These are phyloP conservation scores for Sycophila sp. DNA, from an alignment of 1,140 invertebrate genomes.

Conservation along the genomic window DNA sequence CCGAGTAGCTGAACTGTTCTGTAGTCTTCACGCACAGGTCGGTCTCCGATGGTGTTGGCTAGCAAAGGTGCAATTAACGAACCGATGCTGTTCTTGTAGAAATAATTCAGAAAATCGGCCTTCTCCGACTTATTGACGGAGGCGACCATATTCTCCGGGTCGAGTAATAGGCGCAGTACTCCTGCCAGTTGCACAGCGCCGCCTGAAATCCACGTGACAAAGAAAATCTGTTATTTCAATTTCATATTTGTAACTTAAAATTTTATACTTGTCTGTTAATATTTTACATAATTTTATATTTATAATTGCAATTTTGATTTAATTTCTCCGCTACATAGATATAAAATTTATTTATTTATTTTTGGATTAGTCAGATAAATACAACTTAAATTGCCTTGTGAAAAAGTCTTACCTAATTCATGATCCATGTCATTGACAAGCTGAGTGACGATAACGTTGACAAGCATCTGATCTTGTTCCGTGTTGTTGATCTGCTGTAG, in stretches of 20 bases:
- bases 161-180: conserved; percentile 91
- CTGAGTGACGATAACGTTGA: conserved; percentile 98
- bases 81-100: conserved; percentile 98
- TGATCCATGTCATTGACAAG: conserved; percentile 87
- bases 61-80: conserved; percentile 91
- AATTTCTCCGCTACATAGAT: too few relatives aligned
- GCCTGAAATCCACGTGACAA: conserved; percentile 64
- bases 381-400: too few relatives aligned
- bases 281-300: too few relatives aligned
- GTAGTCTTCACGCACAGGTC: conserved; percentile 92
- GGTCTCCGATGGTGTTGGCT: conserved; percentile 88
- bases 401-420: conserved; percentile 83
- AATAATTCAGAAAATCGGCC: conserved; percentile 97
- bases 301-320: too few relatives aligned
- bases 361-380: too few relatives aligned
- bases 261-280: too few relatives aligned
- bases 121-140: conserved; percentile 96
- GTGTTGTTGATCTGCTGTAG: conserved; percentile 88
- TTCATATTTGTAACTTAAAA: too few relatives aligned
- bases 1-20: conserved; percentile 95
- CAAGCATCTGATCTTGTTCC: conserved; percentile 91
- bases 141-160: conserved; percentile 98
- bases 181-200: conserved; percentile 96
- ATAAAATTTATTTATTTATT: too few relatives aligned
- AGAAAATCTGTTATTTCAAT: background rate